Evolutionary conservation across 2,888 invertebrate genomes (phyloP).

Genomic region (Apoda limacodes): DNA sequence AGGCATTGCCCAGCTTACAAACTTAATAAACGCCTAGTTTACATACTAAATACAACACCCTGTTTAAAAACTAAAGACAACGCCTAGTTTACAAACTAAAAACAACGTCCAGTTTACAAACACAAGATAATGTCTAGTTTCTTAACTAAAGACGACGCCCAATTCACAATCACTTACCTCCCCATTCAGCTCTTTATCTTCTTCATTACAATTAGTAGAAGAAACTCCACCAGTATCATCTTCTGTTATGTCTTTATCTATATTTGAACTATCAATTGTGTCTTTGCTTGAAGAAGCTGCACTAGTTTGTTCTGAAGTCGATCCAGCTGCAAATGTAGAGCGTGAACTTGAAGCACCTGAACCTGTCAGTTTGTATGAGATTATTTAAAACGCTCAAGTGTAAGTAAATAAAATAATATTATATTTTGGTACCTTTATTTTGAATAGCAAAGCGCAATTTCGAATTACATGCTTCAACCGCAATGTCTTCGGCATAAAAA

Average conservation of each 20-base stretch:
- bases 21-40: no score
- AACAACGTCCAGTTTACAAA: background rate
- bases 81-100: no score
- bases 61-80: no score
- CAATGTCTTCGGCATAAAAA: no score
- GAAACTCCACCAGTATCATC: slow-evolving; percentile 63
- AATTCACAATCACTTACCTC: slow-evolving; percentile 32
- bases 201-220: slow-evolving; percentile 52
- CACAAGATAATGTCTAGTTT: slow-evolving; percentile 1
- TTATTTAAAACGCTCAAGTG: no score
- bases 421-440: no score
- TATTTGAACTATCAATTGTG: slow-evolving; percentile 27
- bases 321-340: slow-evolving; percentile 38
- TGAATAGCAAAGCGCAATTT: no score
- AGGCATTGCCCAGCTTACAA: no score
- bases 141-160: background rate
- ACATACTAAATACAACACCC: no score
- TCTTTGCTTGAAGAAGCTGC: slow-evolving; percentile 50
- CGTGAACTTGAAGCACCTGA: slow-evolving; percentile 45
- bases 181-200: slow-evolving; percentile 54
- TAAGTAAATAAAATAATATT: no score
- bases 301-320: slow-evolving; percentile 40
- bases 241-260: slow-evolving; percentile 26
- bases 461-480: no score
- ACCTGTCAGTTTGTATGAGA: no score